These are phyloP conservation scores for Zophobas atratus DNA, from an alignment of 1,140 invertebrate species.

Conservation along the genomic window DNA sequence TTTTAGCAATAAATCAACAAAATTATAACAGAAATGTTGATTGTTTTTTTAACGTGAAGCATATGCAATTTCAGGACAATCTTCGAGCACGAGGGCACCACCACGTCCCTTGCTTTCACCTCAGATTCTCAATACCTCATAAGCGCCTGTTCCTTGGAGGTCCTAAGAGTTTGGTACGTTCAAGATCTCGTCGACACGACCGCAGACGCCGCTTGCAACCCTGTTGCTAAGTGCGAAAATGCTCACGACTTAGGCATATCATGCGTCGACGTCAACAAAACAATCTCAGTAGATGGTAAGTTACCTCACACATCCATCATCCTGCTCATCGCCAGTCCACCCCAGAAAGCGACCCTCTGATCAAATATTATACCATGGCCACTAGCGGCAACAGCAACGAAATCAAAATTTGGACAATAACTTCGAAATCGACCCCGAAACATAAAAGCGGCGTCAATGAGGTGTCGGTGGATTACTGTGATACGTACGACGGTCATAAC, in stretches of 20 bases:
- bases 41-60: background rate
- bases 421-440: constrained; percentile 62
- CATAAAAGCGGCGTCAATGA: constrained; percentile 54
- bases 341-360: constrained; percentile 67
- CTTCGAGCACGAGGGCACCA: constrained; percentile 78
- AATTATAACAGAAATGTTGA: constrained; percentile 4
- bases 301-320: background rate
- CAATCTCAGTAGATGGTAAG: constrained; percentile 65
- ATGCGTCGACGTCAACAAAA: constrained; percentile 75
- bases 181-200: constrained; percentile 68
- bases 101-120: constrained; percentile 76
- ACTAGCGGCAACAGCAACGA: constrained; percentile 81
- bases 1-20: too few species aligned
- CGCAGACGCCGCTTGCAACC: constrained; percentile 63
- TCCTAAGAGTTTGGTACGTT: constrained; percentile 78
- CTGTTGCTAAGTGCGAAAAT: constrained; percentile 72
- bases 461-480: constrained; percentile 56
- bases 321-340: background rate
- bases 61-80: constrained; percentile 70
- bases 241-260: constrained; percentile 85
- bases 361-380: constrained; percentile 74
- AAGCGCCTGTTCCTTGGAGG: constrained; percentile 78
- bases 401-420: constrained; percentile 83
- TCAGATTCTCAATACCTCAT: constrained; percentile 79
- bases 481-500: constrained; percentile 65